Evolutionary conservation across 1,140 invertebrate genomes (phyloP).

Genomic region (Drosophila elegans): DNA sequence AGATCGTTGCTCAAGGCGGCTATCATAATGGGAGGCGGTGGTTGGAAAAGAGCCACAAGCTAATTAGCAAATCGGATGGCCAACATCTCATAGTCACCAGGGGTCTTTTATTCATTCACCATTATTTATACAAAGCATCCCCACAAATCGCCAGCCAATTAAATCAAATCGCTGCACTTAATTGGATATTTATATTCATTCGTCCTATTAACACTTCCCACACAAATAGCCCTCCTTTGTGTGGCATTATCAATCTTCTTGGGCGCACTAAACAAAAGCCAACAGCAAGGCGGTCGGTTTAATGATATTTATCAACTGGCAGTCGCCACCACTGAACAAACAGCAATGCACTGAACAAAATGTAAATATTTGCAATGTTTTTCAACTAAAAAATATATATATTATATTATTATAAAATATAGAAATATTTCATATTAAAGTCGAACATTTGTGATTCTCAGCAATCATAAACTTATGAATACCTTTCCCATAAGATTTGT

Average conservation of each 20-base stretch:
- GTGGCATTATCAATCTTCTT: slow-evolving; percentile 39
- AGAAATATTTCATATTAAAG: too few species aligned
- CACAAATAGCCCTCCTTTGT: slow-evolving; percentile 33
- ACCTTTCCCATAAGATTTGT: too few species aligned
- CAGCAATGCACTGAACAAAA: neutral
- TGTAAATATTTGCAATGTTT: too few species aligned
- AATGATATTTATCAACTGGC: slow-evolving; percentile 73
- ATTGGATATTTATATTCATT: slow-evolving; percentile 53
- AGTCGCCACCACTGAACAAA: slow-evolving; percentile 25
- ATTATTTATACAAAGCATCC: neutral
- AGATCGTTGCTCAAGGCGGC: slow-evolving; percentile 59
- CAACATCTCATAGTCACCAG: slow-evolving; percentile 24
- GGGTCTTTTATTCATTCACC: slow-evolving; percentile 16
- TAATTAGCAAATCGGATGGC: slow-evolving; percentile 40
- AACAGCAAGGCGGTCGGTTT: slow-evolving; percentile 25
- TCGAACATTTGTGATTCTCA: too few species aligned
- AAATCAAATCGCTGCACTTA: slow-evolving; percentile 41
- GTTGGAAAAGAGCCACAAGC: slow-evolving; percentile 13
- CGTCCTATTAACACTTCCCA: slow-evolving; percentile 34
- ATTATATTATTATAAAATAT: too few species aligned
- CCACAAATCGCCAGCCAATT: slow-evolving; percentile 23
- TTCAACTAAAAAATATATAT: too few species aligned
- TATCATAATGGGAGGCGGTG: slow-evolving; percentile 33
- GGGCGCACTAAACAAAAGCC: slow-evolving; percentile 22
- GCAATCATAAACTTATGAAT: too few species aligned